Base-by-base conservation (phyloP, 1,140 invertebrate genomes). In the Acromyrmex heyeri region DNA sequence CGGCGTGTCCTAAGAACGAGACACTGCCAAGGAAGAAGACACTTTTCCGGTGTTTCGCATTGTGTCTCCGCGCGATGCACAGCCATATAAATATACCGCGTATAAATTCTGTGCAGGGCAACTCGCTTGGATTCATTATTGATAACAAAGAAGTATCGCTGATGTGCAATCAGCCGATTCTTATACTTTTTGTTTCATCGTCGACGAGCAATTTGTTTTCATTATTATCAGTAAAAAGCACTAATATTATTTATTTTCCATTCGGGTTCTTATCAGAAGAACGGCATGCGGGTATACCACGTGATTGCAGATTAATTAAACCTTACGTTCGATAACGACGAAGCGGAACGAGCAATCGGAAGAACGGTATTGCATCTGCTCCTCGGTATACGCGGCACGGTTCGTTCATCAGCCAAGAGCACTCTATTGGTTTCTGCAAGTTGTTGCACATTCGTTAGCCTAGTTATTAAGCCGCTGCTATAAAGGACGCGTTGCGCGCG, bases 381-480 rank as follows among this genome's bases (percentile, higher is more conserved):
- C 38, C 69, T 21, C 38, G 67, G 34, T 30, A 30, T 61, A 57
- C 44, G 57, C 75, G 14, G 24, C 34, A 16, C 78, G 21, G 67
- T 34, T 82, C 79, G 44, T 83, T 83, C 79, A 83, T 86, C 76
- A 79, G 53, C 76, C 76, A 24, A 3, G 73, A 21, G 44, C 61
- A 65, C 21, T 78, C 72, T 83, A 85, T 59, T 75, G 50, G 50
- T 50, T 89, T 83, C 55, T 78, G 77, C 30, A 53, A 91, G 82
- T 90, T 85, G 81, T 88, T 91, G 70, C 88, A 79, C 86, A 88
- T 86, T 91, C 89, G 88, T 91, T 88, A 83, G 72, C 70, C 57
- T 59, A 64, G 62, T 91, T 91, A 91, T 91, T 91, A 91, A 91
- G 69, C 78, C 61, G 62, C 86, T 7, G 14, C 85, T 85, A 62